Evolutionary conservation across 2,113 vertebrate species (phyloP).

Genomic region (Puffinus mauretanicus): DNA sequence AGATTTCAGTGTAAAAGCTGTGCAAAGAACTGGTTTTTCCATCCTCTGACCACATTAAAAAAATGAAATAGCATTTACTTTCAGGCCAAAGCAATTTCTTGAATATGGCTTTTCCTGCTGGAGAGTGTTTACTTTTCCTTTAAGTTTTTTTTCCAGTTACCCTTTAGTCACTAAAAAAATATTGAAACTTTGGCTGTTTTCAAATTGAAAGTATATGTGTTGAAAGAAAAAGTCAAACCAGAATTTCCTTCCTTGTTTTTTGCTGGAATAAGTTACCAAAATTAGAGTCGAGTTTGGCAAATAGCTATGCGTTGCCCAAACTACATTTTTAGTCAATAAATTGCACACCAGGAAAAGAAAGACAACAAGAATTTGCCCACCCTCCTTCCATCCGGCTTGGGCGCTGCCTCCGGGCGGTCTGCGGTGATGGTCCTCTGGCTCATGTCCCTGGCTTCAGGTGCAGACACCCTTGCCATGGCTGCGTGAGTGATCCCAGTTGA

Average conservation of each 20-base stretch:
- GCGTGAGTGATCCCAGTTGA: neutral
- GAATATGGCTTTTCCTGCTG: neutral
- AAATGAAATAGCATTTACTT: neutral
- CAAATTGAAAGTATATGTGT: neutral
- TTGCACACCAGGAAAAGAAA: neutral
- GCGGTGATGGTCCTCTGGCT: rapidly evolving
- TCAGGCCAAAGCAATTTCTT: neutral
- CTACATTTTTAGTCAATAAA: neutral
- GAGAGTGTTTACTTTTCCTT: neutral
- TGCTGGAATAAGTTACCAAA: neutral
- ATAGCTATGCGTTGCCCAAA: neutral
- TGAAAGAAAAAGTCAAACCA: neutral
- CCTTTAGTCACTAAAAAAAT: neutral
- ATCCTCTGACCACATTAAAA: neutral
- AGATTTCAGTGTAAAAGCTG: neutral
- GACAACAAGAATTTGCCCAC: neutral
- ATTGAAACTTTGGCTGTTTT: neutral
- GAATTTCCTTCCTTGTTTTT: neutral
- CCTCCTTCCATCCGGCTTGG: neutral
- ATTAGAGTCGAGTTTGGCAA: neutral
- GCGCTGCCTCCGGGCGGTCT: rapidly evolving
- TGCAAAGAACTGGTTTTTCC: neutral
- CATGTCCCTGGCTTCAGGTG: neutral
- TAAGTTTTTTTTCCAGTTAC: neutral
- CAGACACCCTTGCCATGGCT: rapidly evolving